These are phyloP conservation scores for Sprattus sprattus DNA, from an alignment of 2,113 vertebrate species.

Conservation along the genomic window DNA sequence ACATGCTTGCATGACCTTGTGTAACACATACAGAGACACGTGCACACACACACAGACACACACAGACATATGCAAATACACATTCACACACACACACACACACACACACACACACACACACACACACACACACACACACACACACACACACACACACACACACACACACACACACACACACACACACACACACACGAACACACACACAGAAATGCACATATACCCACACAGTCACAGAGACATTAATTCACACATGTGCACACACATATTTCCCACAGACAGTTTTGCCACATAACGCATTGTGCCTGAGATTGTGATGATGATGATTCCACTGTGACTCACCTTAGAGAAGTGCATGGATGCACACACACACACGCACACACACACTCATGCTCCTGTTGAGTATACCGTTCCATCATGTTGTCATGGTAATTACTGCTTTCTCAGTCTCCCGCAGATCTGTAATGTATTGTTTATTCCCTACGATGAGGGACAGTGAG, in stretches of 20 bases:
- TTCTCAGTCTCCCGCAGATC: constrained; percentile 42
- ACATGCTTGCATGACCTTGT: constrained; percentile 33
- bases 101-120: neutral
- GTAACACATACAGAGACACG: neutral
- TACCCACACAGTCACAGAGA: neutral
- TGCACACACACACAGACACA: neutral
- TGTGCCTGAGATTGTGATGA: neutral
- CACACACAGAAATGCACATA: neutral
- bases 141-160: neutral
- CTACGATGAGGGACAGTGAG: constrained; percentile 16
- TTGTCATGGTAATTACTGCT: constrained; percentile 67
- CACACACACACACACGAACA: neutral
- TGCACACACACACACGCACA: constrained; percentile 40
- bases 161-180: neutral
- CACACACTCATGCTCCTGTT: constrained; percentile 31
- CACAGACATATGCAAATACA: neutral
- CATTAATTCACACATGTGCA: too few species aligned
- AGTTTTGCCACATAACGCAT: neutral
- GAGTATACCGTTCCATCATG: constrained; percentile 45
- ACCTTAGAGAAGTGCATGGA: constrained; percentile 21
- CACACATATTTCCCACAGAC: neutral
- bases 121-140: neutral
- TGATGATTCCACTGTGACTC: constrained; percentile 39
- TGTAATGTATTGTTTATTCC: constrained; percentile 47
- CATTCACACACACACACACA: neutral